Evolutionary conservation across 2,113 vertebrate species (phyloP).

Genomic region (Ptilorrhoa leucosticta): DNA sequence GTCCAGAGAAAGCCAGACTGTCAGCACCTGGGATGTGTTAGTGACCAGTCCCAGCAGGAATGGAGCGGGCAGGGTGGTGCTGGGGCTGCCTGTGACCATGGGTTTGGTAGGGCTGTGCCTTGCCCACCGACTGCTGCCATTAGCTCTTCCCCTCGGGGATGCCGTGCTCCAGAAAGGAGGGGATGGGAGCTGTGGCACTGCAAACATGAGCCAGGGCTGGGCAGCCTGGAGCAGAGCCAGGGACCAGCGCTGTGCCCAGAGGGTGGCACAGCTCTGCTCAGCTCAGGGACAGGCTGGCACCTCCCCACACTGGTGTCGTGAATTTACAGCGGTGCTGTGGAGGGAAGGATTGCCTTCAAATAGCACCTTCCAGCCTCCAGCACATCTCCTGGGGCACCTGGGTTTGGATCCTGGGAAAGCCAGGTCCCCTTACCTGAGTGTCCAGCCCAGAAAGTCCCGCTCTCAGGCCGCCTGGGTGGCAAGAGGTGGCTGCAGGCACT

Average conservation of each 20-base stretch:
- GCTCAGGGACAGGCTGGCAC: neutral
- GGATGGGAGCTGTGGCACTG: neutral
- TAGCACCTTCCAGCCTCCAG: neutral
- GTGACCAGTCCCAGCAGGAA: neutral
- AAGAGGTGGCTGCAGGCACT: neutral
- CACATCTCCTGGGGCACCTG: neutral
- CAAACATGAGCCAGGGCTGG: neutral
- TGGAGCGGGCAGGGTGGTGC: neutral
- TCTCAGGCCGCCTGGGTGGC: neutral
- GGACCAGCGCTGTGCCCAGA: accelerated
- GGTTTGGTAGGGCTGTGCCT: neutral
- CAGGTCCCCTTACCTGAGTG: neutral
- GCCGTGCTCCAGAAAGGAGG: neutral
- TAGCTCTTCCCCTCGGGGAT: neutral
- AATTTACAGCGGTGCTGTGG: accelerated
- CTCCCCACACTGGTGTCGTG: neutral
- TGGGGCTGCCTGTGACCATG: neutral
- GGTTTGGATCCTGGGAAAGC: neutral
- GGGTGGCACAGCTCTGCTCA: neutral
- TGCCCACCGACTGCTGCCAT: accelerated
- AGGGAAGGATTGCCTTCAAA: neutral
- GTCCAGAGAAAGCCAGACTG: neutral
- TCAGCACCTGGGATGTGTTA: neutral
- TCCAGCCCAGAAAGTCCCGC: neutral
- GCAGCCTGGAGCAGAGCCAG: neutral